Percentiles rank a stretch among this genome's conserved stretches.
These are phyloP conservation scores for Neoscelio sp. DNA, from an alignment of 2,888 invertebrate genomes.

Conservation along the genomic window DNA sequence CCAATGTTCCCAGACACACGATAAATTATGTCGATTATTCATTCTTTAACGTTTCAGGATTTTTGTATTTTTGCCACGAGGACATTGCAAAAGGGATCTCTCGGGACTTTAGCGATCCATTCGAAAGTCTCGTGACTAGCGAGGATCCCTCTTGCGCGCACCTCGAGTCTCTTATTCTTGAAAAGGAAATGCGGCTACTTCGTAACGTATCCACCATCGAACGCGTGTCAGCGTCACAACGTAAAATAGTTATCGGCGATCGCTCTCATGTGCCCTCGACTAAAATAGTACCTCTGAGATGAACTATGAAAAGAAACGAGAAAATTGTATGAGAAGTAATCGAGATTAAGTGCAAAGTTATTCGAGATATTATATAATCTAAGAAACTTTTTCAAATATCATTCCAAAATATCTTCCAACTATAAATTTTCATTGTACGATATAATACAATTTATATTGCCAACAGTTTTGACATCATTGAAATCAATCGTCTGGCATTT, in stretches of 20 bases:
- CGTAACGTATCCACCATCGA: slow-evolving; percentile 61
- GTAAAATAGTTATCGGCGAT: slow-evolving; percentile 55
- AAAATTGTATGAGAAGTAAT: neutral
- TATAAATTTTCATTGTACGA: slow-evolving; percentile 12
- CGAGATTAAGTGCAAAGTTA: slow-evolving; percentile 16
- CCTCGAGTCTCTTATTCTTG: slow-evolving; percentile 36
- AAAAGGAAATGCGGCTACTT: slow-evolving; percentile 61
- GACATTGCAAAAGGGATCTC: slow-evolving; percentile 40
- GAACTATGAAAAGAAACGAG: neutral
- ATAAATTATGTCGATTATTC: slow-evolving; percentile 63
- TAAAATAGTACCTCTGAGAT: slow-evolving; percentile 26
- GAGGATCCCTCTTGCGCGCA: slow-evolving; percentile 57
- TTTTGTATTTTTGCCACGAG: slow-evolving; percentile 36
- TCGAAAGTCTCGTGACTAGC: slow-evolving; percentile 55
- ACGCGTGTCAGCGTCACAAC: slow-evolving; percentile 44
- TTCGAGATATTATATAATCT: too few relatives aligned
- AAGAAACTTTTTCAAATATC: too few relatives aligned
- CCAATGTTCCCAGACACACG: slow-evolving; percentile 72
- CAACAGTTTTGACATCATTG: neutral
- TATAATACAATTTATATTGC: slow-evolving; percentile 6
- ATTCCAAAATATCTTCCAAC: neutral
- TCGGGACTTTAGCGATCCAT: slow-evolving; percentile 45
- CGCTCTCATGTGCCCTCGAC: slow-evolving; percentile 30
- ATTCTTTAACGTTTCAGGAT: slow-evolving; percentile 59
- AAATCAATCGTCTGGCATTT: slow-evolving; percentile 20